Base-by-base conservation (phyloP, 64 coral and sea anemone species). In the Exaiptasia diaphana region DNA sequence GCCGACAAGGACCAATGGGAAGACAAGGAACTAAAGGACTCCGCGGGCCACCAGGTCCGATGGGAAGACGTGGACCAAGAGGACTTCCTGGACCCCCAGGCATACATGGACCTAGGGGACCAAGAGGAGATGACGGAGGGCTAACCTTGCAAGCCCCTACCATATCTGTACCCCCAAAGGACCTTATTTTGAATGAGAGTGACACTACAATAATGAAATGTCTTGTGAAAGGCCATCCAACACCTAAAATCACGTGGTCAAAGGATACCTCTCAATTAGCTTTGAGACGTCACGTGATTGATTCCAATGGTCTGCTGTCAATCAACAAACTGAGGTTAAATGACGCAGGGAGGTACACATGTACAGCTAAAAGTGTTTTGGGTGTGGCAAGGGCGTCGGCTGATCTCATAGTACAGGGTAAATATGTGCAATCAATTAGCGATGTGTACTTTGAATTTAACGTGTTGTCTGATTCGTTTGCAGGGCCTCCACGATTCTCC, bases 321-420 rank as follows among this genome's bases (percentile, higher is more conserved):
- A 54, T 87, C 38, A 33, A 30, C 7, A 5, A 55, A 21, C 64
- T 79, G 35, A 60, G 13, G 31, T 45, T 64, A 26, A 27, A 23
- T 36, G 85, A 88, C 15, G 13, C 57, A 4, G 85, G 85, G 27
- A 11, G 71, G 7, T 88, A 88, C 50, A 70, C 62, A 17, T 88
- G 85, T 30, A 43, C 31, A 69, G 85, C 74, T 10, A 40, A 9
- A 38, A 87, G 50, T 79, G 20, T 25, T 8, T 35, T 71, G 20
- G 85, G 74, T 65, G 61, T 34, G 27, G 61, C 15, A 56, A 22
- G 41, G 3, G 48, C 30, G 3, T 72, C 48, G 4, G 80, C 54
- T 1, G 0, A 21, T 18, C 69, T 84, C 23, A 13, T 42, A 13
- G 81, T 84, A 13, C 67, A 84, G 25, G 80, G 80, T 71, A 38